Base-by-base conservation (phyloP, 2,888 invertebrate species). In the Lithophane leautieri region DNA sequence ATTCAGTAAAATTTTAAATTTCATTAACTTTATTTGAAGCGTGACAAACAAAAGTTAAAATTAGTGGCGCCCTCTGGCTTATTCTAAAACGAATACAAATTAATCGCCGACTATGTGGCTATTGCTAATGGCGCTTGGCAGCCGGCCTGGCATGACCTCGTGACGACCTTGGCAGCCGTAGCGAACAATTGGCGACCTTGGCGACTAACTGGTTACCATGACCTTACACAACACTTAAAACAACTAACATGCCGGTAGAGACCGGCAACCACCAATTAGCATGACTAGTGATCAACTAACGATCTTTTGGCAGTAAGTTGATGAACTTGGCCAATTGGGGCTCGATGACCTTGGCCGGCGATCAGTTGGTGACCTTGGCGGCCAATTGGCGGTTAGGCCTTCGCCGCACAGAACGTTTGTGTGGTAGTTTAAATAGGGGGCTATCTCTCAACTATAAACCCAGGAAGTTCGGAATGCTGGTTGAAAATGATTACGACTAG, bases 81-180 rank as follows among this genome's bases (percentile, higher is more conserved):
- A 96, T 96, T 96, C 96, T 96, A 96, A 95, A 96, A 96, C 96
- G 96, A 96, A 96, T 96, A 96, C 88, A 95, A 96, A 95, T 92
- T 90, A 96, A 94, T 88, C 91, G 95, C 95, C 95, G 93, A 95
- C 95, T 96, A 95, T 94, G 94, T 96, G 96, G 95, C 96, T 97
- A 97, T 96, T 97, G 97, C 97, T 97, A 94, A 89, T 81, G 90
- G 89, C 90, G 89, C 90, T 87, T 88, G 91, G 90, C 92, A 89
- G 91, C 90, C 92, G 90, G 89, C 91, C 90, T 89, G 85, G 85
- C 80, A 87, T 78, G 82, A 88, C 84, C 88, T 84, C 84, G 86
- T 87, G 90, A 88, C 88, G 84, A 84, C 87, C 89, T 87, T 82
- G 87, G 87, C 85, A 85, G 78, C 84, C 89, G 81, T 82, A 87